phyloP scores from a whole-genome alignment of 2,113 vertebrate species.

The Pangasianodon gigas region DNA sequence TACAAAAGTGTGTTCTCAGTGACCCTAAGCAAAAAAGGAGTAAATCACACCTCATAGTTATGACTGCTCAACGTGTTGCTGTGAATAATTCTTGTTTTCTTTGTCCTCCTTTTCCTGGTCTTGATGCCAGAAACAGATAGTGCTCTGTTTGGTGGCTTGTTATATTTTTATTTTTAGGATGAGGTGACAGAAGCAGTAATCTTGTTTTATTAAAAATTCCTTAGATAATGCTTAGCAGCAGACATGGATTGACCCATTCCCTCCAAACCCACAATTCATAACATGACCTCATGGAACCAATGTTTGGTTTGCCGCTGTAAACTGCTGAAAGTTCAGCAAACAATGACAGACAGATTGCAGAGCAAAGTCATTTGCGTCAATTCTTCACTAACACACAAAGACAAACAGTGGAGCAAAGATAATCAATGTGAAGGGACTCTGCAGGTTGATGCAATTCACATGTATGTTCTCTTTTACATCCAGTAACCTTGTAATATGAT shows the following conservation, averaged over 20 bases:
- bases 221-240: slow-evolving; percentile 65
- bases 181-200: slow-evolving; percentile 63
- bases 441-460: neutral
- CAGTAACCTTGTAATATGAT: neutral
- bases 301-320: slow-evolving; percentile 17
- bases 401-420: neutral
- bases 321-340: slow-evolving; percentile 3
- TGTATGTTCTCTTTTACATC: neutral
- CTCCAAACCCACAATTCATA: slow-evolving; percentile 10
- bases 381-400: neutral
- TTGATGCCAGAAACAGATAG: slow-evolving; percentile 2
- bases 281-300: neutral
- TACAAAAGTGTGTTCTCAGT: neutral
- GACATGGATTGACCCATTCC: slow-evolving; percentile 59
- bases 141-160: neutral
- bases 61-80: slow-evolving; percentile 21
- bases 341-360: slow-evolving; percentile 1
- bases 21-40: neutral
- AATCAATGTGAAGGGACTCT: neutral
- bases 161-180: slow-evolving; percentile 44
- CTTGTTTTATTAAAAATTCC: slow-evolving; percentile 70
- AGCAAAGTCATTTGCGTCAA: neutral
- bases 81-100: neutral
- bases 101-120: slow-evolving; percentile 22
- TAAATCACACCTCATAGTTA: slow-evolving; percentile 16